Evolutionary conservation across 2,797 vertebrate genomes (phyloP), one percentile per base, ranked within the genome.

Genomic region (Myoxocephalus aenaeus): DNA sequence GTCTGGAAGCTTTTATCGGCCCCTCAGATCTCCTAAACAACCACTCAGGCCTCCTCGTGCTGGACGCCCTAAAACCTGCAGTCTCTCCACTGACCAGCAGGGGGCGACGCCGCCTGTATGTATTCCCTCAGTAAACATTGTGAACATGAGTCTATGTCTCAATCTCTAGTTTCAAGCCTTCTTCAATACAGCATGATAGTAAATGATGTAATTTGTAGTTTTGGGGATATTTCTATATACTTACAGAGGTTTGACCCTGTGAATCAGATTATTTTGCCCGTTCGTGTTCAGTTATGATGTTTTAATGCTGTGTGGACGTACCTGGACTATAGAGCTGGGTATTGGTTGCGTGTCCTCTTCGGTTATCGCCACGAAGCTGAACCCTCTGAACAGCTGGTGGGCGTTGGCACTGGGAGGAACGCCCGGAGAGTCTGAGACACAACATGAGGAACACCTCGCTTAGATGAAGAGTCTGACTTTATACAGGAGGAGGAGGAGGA

Each of bases 321-420:
- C 97, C 96, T 98, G 96, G 82, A 98, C 96, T 58, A 99, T 96
- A 56, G 96, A 92, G 34, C 94, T 96, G 83, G 97, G 97, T 82
- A 96, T 90, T 0, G 96, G 95, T 84, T 97, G 96, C n/a, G 93
- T 96, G 87, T 98, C 97, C 81, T 98, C 98, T 85, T 99, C 98
- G 54, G 96, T 95, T 89, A 98, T 98, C 81, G 98, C 98, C 90
- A 99, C 98, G 89, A 99, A 99, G 90, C 98, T 99, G 94, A 99
- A 99, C 22, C 98, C 98, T 83, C 98, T 96, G 92, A 99, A 99
- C 64, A 99, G 97, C 34, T 98, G 97, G 88, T 99, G 97, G 75
- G 98, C 98, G 80, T 99, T 99, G 94, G 98, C 98, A 85, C 98
- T 99, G 83, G 97, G 97, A 74, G 98, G 98, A 82, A 99, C 97